phyloP scores from a whole-genome alignment of 2,113 vertebrate genomes.

The Capreolus pygargus region DNA sequence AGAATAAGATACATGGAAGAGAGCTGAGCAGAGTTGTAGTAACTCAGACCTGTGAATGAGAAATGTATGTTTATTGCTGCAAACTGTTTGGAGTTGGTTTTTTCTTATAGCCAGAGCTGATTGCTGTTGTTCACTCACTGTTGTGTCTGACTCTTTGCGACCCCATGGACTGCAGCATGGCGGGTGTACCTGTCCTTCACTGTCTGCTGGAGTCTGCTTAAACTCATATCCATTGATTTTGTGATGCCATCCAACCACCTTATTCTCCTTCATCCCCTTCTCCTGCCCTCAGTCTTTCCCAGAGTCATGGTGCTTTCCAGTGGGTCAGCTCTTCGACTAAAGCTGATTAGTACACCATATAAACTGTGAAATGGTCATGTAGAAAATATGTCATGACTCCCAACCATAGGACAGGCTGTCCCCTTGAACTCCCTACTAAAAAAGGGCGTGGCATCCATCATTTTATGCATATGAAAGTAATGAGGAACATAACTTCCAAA shows the following conservation, averaged over 20 bases:
- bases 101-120: background rate
- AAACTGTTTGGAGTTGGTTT: background rate
- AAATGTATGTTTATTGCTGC: background rate
- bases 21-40: background rate
- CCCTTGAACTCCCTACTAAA: background rate
- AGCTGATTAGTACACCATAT: background rate
- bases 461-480: background rate
- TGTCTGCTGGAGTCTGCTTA: background rate
- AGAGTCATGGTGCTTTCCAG: background rate
- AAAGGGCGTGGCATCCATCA: background rate
- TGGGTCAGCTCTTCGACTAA: fast-evolving
- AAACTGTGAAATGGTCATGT: background rate
- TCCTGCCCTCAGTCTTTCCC: background rate
- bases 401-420: background rate
- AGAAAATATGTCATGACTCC: background rate
- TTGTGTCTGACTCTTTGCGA: background rate
- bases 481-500: background rate
- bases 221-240: fast-evolving
- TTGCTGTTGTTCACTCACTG: background rate
- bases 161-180: background rate
- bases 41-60: background rate
- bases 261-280: background rate
- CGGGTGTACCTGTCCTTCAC: background rate
- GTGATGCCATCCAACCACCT: background rate
- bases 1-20: background rate